These are phyloP conservation scores for Pristis pectinata DNA, from an alignment of 2,797 vertebrate genomes.

Conservation along the genomic window DNA sequence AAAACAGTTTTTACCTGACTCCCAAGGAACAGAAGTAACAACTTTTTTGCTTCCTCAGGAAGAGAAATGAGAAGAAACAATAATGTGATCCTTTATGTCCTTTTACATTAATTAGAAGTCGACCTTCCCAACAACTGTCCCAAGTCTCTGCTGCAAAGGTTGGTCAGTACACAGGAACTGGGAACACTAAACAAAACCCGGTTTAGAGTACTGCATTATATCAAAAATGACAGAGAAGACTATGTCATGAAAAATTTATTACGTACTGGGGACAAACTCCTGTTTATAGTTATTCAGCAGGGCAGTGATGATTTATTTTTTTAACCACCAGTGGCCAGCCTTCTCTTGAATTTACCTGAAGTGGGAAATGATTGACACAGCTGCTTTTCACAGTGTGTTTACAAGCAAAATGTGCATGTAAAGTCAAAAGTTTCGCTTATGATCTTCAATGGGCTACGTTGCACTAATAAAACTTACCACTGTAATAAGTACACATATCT, in stretches of 20 bases:
- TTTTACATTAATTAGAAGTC: not conserved
- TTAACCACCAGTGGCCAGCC: not conserved
- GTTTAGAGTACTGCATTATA: not conserved
- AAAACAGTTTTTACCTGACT: conserved; percentile 14
- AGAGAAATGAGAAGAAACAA: not conserved
- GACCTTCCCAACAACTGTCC: not conserved
- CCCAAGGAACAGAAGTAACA: not conserved
- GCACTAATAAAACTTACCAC: conserved; percentile 44
- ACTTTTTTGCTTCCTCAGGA: not conserved
- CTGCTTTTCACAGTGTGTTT: conserved; percentile 27
- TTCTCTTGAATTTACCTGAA: not conserved
- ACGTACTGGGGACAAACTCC: not conserved
- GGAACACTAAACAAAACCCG: not conserved
- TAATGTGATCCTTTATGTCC: not conserved
- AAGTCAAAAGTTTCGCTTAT: conserved; percentile 43
- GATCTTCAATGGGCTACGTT: conserved; percentile 44
- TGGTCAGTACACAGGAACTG: not conserved
- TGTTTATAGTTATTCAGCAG: not conserved
- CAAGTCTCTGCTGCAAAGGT: not conserved
- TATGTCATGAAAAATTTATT: not conserved
- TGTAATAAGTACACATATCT: conserved; percentile 44
- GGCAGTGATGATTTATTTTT: not conserved
- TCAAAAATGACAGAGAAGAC: not conserved
- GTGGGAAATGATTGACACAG: conserved; percentile 27
- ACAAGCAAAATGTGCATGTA: conserved; percentile 32